Percentiles rank a stretch among this genome's conserved stretches.
Evolutionary conservation across 1,140 invertebrate genomes (phyloP).

Genomic region (Philotrypesis tridentata): DNA sequence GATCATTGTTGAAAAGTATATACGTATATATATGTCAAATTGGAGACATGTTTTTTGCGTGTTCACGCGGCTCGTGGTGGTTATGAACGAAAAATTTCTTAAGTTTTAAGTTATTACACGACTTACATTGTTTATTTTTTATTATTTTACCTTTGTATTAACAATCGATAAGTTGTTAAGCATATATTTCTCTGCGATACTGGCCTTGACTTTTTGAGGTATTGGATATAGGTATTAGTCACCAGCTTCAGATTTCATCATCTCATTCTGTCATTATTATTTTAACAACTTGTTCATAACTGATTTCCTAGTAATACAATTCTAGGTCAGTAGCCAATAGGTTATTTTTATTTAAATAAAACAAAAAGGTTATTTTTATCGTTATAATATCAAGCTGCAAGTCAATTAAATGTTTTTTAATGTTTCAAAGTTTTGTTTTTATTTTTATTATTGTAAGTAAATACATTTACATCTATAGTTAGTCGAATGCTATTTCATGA

Average conservation of each 20-base stretch:
- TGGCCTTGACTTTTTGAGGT: background rate
- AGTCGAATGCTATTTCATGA: too few species aligned
- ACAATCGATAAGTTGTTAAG: background rate
- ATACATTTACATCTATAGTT: too few species aligned
- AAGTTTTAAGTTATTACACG: background rate
- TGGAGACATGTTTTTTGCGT: too few species aligned
- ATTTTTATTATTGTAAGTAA: too few species aligned
- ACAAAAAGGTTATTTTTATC: background rate
- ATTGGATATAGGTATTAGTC: conserved; percentile 9
- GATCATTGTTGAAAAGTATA: background rate
- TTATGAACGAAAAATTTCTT: background rate
- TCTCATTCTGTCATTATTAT: conserved; percentile 28
- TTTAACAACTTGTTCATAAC: conserved; percentile 4
- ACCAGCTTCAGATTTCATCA: conserved; percentile 10
- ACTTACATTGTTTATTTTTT: background rate
- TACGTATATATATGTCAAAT: background rate
- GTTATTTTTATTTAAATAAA: background rate
- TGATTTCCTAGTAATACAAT: background rate
- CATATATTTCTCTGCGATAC: too few species aligned
- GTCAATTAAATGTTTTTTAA: too few species aligned
- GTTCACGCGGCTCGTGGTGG: too few species aligned
- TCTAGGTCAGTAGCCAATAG: background rate
- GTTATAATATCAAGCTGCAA: background rate
- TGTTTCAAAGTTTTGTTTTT: too few species aligned
- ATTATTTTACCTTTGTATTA: background rate